Percentiles rank a stretch among this genome's conserved stretches.
Conservation (phyloP, 2,888 invertebrate species). For the Pyrrhia umbra region DNA sequence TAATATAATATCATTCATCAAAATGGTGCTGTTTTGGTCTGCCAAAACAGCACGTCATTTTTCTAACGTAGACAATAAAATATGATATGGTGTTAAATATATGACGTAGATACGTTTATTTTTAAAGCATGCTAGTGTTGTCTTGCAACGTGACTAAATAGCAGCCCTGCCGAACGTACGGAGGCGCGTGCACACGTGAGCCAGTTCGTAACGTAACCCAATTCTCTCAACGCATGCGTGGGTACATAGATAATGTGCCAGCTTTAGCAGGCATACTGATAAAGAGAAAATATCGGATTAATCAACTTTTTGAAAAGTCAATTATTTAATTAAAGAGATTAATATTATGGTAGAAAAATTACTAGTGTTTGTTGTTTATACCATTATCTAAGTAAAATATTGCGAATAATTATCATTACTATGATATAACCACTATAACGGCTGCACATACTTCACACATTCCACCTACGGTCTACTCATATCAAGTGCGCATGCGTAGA, state of each 20-base stretch:
- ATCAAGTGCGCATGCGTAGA: background rate
- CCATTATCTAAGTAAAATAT: background rate
- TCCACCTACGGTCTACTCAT: background rate
- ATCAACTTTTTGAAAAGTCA: background rate
- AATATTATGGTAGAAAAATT: background rate
- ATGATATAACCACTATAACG: background rate
- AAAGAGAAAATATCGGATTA: background rate
- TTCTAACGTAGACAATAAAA: conserved; percentile 8
- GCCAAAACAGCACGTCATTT: background rate
- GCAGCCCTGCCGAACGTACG: conserved; percentile 35
- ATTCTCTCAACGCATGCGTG: conserved; percentile 21
- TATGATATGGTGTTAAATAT: background rate
- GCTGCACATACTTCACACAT: background rate
- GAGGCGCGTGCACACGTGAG: conserved; percentile 46
- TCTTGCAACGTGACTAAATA: conserved; percentile 44
- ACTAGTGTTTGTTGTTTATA: background rate
- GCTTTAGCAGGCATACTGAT: background rate
- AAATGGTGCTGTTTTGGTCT: background rate
- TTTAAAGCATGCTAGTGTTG: conserved; percentile 23
- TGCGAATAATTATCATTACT: background rate
- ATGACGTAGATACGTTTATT: conserved; percentile 34
- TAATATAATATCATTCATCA: background rate
- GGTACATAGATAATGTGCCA: conserved; percentile 1
- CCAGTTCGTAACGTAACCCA: conserved; percentile 38
- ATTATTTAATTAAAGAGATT: background rate